Conservation (phyloP, 2,113 vertebrate species). For the cattle (Bos taurus) region ARS-UCD2.0 NC_037329.1:33045501-33046000, state of each 20-base stretch:
- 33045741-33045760: not conserved
- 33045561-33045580: not conserved
- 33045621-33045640: not conserved
- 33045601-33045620: not conserved
- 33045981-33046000: constrained; percentile 90
- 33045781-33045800: not conserved
- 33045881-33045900: constrained; percentile 24
- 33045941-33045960: constrained; percentile 87
- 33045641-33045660: not conserved
- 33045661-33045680: not conserved
- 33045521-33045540: not conserved
- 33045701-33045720: not conserved
- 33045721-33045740: not conserved
- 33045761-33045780: not conserved
- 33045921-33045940: constrained; percentile 79
- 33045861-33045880: not conserved
- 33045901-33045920: constrained; percentile 73
- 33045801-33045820: not conserved
- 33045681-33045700: not conserved
- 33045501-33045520: not conserved
- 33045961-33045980: constrained; percentile 87
- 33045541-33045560: not conserved
- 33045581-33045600: not conserved
- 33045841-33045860: constrained; percentile 49
- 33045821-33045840: constrained; percentile 6